A percentile compares a stretch with the other conserved stretches of the same genome.
phyloP scores from a whole-genome alignment of 1,140 invertebrate genomes.

The Pseudomyrmex concolor region DNA sequence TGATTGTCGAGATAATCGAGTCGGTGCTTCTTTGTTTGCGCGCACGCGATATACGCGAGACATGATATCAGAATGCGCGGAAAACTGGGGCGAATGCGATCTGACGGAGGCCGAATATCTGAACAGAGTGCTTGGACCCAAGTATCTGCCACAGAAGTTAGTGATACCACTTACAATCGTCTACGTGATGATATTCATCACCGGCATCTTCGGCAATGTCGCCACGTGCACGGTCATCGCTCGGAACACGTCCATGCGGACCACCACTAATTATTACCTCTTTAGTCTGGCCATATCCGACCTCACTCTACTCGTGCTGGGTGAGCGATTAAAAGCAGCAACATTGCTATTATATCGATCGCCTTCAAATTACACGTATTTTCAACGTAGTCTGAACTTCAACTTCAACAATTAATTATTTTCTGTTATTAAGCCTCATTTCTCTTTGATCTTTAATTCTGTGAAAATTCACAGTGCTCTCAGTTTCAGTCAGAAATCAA shows the following conservation, averaged over 20 bases:
- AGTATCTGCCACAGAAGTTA: conserved; percentile 82
- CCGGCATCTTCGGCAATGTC: conserved; percentile 94
- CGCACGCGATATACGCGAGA: conserved; percentile 22
- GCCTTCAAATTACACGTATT: too few species aligned
- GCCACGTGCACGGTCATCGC: conserved; percentile 95
- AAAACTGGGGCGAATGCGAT: conserved; percentile 65
- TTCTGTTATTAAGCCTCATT: neutral
- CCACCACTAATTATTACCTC: conserved; percentile 96
- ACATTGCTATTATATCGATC: too few species aligned
- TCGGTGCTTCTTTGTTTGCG: conserved; percentile 47
- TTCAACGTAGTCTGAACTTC: too few species aligned
- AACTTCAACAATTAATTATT: neutral
- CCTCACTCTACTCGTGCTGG: conserved; percentile 90
- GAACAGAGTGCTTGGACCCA: conserved; percentile 80
- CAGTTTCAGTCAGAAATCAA: conserved; percentile 22
- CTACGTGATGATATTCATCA: conserved; percentile 92
- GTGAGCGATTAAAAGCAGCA: conserved; percentile 82
- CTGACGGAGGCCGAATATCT: conserved; percentile 81
- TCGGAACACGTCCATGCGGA: conserved; percentile 92
- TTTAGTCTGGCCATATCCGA: conserved; percentile 94
- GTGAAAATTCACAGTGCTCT: too few species aligned
- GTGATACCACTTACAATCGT: conserved; percentile 89
- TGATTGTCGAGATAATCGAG: conserved; percentile 34
- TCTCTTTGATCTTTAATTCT: neutral
- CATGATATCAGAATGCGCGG: conserved; percentile 10